Evolutionary conservation across 1,140 invertebrate genomes (phyloP), one percentile per base, ranked within the genome.

Genomic region (Sipha flava): DNA sequence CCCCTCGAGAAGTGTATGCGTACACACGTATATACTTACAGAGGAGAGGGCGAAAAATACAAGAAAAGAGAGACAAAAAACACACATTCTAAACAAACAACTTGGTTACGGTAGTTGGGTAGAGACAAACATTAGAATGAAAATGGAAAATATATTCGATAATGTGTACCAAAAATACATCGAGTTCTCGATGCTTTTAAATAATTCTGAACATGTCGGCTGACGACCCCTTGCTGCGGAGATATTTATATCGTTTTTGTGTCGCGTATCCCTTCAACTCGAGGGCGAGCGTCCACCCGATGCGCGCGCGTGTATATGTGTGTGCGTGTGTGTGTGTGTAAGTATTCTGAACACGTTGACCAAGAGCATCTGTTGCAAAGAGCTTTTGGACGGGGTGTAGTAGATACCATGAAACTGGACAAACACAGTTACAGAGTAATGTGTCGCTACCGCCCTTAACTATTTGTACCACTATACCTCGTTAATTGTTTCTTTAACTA

Each of bases 111-210:
- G 72, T 37, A 75, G 31, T 21, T 26, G 6, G 47, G 29, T 14
- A 21, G 10, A n/a, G 34, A 7, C 52, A 43, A 40, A 26, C 21
- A 40, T 14, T 21, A 21, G 21, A 43, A 77, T n/a, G 52, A 57
- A 54, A 54, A 43, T 57, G 52, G 49, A 77, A 77, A 77, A 77
- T 40, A 52, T 75, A 75, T 77, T 77, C 52, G 73, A 77, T 70
- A 70, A 70, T 70, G 43, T 70, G 66, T 66, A 66, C 64, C 4
- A 7, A 66, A n/a, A 37, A 3, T 43, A 66, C 31, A 16, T 21
- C 34, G 10, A 26, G 21, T 16, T 21, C 5, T 5, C 2, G 37
- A 43, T 16, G 72, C 49, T 54, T 75, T 75, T 75, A 75, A 75
- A 57, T 75, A 75, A 75, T 75, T 75, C 72, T 26, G 49, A 18